phyloP scores from a whole-genome alignment of 2,797 vertebrate genomes.

The Sebastes aleutianus region DNA sequence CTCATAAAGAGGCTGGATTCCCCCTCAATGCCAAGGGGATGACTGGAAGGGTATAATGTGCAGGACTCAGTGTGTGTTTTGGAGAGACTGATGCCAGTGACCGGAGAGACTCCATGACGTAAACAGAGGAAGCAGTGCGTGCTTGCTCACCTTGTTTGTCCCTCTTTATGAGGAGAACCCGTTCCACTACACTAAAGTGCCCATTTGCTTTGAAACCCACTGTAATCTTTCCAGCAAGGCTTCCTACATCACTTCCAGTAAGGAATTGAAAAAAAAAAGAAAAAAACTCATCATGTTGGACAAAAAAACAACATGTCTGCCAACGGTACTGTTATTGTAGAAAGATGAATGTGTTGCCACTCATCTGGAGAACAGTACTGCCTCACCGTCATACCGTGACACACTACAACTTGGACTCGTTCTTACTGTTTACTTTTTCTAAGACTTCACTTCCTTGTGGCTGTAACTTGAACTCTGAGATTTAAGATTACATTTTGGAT shows the following conservation, averaged over 20 bases:
- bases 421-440: neutral
- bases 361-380: slow-evolving; percentile 11
- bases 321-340: slow-evolving; percentile 22
- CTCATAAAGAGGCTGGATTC: slow-evolving; percentile 48
- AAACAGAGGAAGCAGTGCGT: slow-evolving; percentile 29
- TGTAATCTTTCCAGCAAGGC: slow-evolving; percentile 12
- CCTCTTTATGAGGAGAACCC: slow-evolving; percentile 35
- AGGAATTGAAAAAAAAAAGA: neutral
- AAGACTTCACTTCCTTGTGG: neutral
- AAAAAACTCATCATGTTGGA: neutral
- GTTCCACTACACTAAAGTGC: slow-evolving; percentile 48
- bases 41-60: slow-evolving; percentile 45
- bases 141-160: slow-evolving; percentile 33
- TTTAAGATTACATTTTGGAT: neutral
- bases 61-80: neutral
- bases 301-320: neutral
- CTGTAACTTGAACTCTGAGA: neutral
- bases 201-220: slow-evolving; percentile 10
- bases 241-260: slow-evolving; percentile 61
- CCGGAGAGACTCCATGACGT: slow-evolving; percentile 51
- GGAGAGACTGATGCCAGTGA: slow-evolving; percentile 20
- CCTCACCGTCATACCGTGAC: neutral
- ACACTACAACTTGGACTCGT: neutral
- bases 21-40: slow-evolving; percentile 56
- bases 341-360: neutral